Evolutionary conservation across 2,797 vertebrate genomes (phyloP), one percentile per base, ranked within the genome.

Genomic region (Sebastes goodei): DNA sequence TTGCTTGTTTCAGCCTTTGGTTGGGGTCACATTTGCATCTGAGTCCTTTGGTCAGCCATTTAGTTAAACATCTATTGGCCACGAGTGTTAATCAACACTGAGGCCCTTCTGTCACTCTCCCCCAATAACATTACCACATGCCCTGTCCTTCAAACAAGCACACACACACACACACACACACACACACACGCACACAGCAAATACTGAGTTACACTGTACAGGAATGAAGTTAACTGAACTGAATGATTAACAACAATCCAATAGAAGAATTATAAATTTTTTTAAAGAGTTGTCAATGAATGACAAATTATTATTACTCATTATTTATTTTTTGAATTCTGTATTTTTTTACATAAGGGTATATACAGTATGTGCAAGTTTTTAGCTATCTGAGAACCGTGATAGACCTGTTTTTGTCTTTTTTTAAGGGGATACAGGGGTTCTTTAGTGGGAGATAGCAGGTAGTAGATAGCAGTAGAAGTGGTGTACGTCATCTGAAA

Each of bases 61-160:
- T 65, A 52, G 74, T 87, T 85, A 86, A 86, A 84, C 84, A 87
- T 89, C 63, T 59, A 78, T 77, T 23, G 29, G 9, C 20, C 7
- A 25, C 32, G n/a, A 3, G 1, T 10, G 33, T 56, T 78, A 33
- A 68, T 83, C 57, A 71, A 59, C 71, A 76, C 2, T 30, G 15
- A 52, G 17, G 10, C n/a, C 8, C 35, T 38, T 38, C 33, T 35
- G 33, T 35, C 33, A 35, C 33, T 35, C 33, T 35, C 35, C 25
- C 2, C 8, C 15, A 4, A 14, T 20, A 11, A 6, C 21, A 23
- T 25, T 46, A 46, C 5, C 23, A 55, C 73, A 59, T 42, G 2
- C 42, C 12, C 9, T 65, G 57, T 63, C 38, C 71, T 71, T 80
- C 68, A 84, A 52, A 75, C 35, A 9, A n/a, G 12, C 38, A 57